Evolutionary conservation across 2,888 invertebrate genomes (phyloP), one percentile per base, ranked within the genome.

Genomic region (Pandemis heparana): DNA sequence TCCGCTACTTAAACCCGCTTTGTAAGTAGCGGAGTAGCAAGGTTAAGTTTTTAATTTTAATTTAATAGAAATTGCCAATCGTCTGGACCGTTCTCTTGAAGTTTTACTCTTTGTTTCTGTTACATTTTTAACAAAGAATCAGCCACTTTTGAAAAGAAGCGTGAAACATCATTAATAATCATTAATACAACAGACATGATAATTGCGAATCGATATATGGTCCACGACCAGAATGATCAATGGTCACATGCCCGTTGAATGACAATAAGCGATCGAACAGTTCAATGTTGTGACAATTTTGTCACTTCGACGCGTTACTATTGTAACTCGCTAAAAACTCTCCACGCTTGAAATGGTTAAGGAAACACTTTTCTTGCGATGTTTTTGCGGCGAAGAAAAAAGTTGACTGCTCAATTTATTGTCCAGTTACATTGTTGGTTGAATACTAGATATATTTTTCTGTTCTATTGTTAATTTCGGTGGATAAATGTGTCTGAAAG

Each of bases 231-330:
- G n/a, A 41, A 18, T 59, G 41, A 73, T 64, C 68, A 68, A 69
- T 69, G 63, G 65, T 18, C 68, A 64, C 18, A 43, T 68, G 68
- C 68, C 9, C 53, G 7, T 41, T 32, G 73, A 73, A 73, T 73
- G 5, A 51, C 41, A 73, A 73, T 63, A 14, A 64, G 62, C 14
- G 8, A 46, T 18, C 38, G n/a, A 38, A n/a, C 12, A 43, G 8
- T 10, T n/a, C 48, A 48, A 12, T 48, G 56, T 59, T 73, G 23
- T 61, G 46, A 65, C 12, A 59, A 61, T 61, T 62, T 63, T 68
- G 53, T 23, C 56, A 59, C 62, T 63, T 66, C 4, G 16, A 7
- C 38, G 59, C 46, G 16, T 39, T 32, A 51, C 38, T 16, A 51
- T 51, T 51, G 48, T 65, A 32, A 51, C 8, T 38, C 48, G 14